phyloP scores from a whole-genome alignment of 1,140 invertebrate genomes.

The Drosophila ambigua region DNA sequence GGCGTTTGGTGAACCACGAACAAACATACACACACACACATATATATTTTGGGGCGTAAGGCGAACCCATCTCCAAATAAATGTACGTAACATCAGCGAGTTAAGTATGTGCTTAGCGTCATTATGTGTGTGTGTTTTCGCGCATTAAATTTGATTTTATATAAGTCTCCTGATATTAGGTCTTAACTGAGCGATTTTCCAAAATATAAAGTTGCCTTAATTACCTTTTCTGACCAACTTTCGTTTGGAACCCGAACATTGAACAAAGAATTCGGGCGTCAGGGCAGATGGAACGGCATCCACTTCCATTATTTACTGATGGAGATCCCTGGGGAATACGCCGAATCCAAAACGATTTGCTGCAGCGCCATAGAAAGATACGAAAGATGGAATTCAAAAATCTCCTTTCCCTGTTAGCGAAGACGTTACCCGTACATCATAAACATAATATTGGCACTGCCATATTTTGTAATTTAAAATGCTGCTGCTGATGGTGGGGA shows the following conservation, averaged over 20 bases:
- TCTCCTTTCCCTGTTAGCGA: no score
- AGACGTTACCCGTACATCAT: no score
- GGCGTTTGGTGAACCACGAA: constrained; percentile 34
- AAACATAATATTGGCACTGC: no score
- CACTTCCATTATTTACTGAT: background rate
- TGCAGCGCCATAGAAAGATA: no score
- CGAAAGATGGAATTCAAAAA: no score
- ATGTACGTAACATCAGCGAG: constrained; percentile 48
- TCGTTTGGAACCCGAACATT: background rate
- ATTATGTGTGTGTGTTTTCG: constrained; percentile 49
- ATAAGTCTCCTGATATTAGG: constrained; percentile 20
- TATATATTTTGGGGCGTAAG: background rate
- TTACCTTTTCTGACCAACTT: constrained; percentile 7
- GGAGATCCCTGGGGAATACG: no score
- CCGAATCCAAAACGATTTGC: no score
- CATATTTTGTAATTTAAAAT: background rate
- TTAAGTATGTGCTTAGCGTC: constrained; percentile 45
- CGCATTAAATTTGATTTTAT: constrained; percentile 45
- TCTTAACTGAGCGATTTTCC: constrained; percentile 30
- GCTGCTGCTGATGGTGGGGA: no score
- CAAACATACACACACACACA: background rate
- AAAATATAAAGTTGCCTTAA: constrained; percentile 23
- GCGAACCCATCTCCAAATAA: constrained; percentile 4
- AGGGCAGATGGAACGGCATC: no score
- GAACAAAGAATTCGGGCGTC: no score